Percentiles rank a stretch among this genome's conserved stretches.
Conservation (phyloP, 2,888 invertebrate genomes). For the Abscondita cerata region DNA sequence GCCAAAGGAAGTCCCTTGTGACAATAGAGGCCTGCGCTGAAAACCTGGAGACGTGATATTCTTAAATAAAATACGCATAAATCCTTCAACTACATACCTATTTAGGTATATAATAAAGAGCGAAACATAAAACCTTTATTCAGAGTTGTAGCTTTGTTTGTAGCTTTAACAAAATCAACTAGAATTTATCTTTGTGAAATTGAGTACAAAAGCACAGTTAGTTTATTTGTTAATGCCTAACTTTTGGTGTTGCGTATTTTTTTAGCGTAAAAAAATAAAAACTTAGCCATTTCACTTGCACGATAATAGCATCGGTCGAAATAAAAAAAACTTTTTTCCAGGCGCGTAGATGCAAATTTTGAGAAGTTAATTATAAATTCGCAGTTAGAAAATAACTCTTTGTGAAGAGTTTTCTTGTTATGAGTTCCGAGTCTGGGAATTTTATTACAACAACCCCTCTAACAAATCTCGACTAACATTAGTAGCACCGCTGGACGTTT, state of each 20-base stretch:
- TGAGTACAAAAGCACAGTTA: conserved; percentile 13
- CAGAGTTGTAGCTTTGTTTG: conserved; percentile 22
- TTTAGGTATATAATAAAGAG: conserved; percentile 20
- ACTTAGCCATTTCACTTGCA: background rate
- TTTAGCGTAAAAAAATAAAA: background rate
- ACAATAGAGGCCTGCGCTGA: conserved; percentile 5
- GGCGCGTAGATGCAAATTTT: conserved; percentile 21
- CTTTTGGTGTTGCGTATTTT: background rate
- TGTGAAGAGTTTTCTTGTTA: conserved; percentile 21
- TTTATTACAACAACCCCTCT: conserved; percentile 18
- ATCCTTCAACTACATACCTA: conserved; percentile 22
- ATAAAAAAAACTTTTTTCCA: conserved; percentile 9
- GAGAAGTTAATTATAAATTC: conserved; percentile 19
- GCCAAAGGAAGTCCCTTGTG: background rate
- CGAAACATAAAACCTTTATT: conserved; percentile 24
- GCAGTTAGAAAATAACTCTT: conserved; percentile 21
- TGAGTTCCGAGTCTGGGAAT: conserved; percentile 15
- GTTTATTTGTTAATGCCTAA: conserved; percentile 16
- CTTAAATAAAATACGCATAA: conserved; percentile 17
- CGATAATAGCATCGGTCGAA: background rate
- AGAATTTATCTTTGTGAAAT: conserved; percentile 21
- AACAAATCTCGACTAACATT: conserved; percentile 15
- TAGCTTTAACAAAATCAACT: conserved; percentile 18
- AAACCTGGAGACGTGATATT: conserved; percentile 10
- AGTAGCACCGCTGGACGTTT: conserved; percentile 4